Base-by-base conservation (phyloP, 2,888 invertebrate genomes). In the Flabesymbios commensalis region DNA sequence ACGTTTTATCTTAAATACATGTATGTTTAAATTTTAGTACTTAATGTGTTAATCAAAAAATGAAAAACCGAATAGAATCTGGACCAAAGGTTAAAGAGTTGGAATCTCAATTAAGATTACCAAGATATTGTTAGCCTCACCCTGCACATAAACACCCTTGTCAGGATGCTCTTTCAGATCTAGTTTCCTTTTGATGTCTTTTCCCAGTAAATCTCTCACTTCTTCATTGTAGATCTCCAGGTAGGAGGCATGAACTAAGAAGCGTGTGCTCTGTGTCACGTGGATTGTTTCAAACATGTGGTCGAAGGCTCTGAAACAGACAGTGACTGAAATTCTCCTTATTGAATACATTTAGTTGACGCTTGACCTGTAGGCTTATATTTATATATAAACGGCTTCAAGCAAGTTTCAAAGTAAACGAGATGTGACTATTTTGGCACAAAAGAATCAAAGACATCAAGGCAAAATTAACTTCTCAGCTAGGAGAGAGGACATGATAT, bases 171-270 rank as follows among this genome's bases (percentile, higher is more conserved):
- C 89, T 74, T 90, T 89, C 31, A 90, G 82, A 45, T 89, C 88
- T 57, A 90, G 78, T 70, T 86, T 87, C 31, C 72, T 70, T 69
- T 88, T 88, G 29, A 79, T 79, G 70, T 87, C 87, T 45, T 84
- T 82, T 2, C 89, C 88, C 1, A 90, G 82, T 26, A 90, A 82
- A 78, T 90, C 90, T 17, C 88, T 80, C 63, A 92, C 88, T 78
- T 90, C 90, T 83, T 92, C 92, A 81, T 92, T 87, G 84, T 92
- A 92, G 62, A 92, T 92, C 84, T 92, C 92, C 65, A 92, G 84
- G 78, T 91, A 92, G 61, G 90, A 90, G 51, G 90, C 88, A 67
- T 90, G 86, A 0, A 92, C 90, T 63, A 90, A 84, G 80, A 84
- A 94, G 76, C 91, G 90, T 57, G 87, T 87, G 55, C 84, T 81